Conservation (phyloP, 2,797 vertebrate genomes). For the Helarctos malayanus region DNA sequence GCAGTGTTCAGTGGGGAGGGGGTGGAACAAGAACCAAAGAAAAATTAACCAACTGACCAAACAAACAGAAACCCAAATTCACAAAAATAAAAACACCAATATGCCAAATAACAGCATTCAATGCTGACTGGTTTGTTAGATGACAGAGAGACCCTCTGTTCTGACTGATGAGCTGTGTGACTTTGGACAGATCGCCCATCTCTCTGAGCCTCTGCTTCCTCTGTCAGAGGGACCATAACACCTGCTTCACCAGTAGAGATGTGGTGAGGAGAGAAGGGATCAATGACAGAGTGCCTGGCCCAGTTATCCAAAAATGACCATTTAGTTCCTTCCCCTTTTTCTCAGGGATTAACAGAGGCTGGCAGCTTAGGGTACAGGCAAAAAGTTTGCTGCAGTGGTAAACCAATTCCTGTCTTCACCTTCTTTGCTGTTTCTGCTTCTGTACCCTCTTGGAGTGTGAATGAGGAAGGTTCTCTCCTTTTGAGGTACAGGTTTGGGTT, state of each 20-base stretch:
- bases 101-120: background rate
- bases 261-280: background rate
- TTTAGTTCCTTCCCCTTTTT: background rate
- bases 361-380: background rate
- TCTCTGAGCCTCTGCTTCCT: background rate
- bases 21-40: background rate
- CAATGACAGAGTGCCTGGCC: background rate
- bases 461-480: background rate
- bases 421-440: background rate
- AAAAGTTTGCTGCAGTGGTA: background rate
- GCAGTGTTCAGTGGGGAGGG: background rate
- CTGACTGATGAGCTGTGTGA: background rate
- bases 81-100: background rate
- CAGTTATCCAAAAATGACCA: background rate
- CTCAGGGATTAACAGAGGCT: background rate
- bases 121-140: background rate
- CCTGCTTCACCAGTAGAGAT: background rate
- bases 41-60: background rate
- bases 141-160: background rate
- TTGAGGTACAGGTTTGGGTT: background rate
- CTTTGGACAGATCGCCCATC: background rate
- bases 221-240: background rate
- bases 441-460: background rate
- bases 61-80: background rate
- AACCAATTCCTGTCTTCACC: background rate